Evolutionary conservation across 2,888 invertebrate genomes (phyloP), one percentile per base, ranked within the genome.

Genomic region (Aethes cnicana): DNA sequence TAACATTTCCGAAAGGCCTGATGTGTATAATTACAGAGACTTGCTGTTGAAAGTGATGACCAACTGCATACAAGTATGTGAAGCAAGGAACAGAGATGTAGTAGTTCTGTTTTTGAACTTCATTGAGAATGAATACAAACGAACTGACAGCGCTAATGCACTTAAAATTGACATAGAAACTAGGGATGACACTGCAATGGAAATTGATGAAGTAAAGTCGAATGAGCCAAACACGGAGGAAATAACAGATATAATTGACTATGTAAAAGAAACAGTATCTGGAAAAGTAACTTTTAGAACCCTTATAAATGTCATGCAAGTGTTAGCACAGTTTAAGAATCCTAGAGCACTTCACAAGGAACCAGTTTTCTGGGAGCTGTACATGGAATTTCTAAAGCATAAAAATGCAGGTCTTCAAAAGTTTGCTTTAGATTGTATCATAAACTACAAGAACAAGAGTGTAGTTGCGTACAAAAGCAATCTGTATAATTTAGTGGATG

Each of bases 381-480:
- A 94, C 67, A 90, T 94, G 72, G 94, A 97, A 71, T 91, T 98
- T 43, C 76, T 99, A 5, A 92, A 94, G 36, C 94, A 96, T 55
- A 94, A 94, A 66, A 95, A 95, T 77, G 80, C 93, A 0, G 92
- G 92, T 0, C 88, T 98, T 4, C 98, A 98, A 78, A 96, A 94
- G 75, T 91, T 92, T 43, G 96, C 98, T 0, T 81, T 99, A 28
- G 95, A 95, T 69, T 98, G 98, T 74, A 80, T 99, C 1, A 85
- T 96, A 64, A 93, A 95, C 0, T 98, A 98, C 78, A 96, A 95
- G 74, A 92, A 93, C 58, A 95, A 95, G 70, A 94, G 92, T 68
- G 72, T 98, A 4, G 74, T 87, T 0, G 94, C 95, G 0, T 98
- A 98, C 72, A 95, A 95, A 74, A 94, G 93, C 28, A 93, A 96